Evolutionary conservation across 2,113 vertebrate species (phyloP).

Genomic region (Cheilinus undulatus): DNA sequence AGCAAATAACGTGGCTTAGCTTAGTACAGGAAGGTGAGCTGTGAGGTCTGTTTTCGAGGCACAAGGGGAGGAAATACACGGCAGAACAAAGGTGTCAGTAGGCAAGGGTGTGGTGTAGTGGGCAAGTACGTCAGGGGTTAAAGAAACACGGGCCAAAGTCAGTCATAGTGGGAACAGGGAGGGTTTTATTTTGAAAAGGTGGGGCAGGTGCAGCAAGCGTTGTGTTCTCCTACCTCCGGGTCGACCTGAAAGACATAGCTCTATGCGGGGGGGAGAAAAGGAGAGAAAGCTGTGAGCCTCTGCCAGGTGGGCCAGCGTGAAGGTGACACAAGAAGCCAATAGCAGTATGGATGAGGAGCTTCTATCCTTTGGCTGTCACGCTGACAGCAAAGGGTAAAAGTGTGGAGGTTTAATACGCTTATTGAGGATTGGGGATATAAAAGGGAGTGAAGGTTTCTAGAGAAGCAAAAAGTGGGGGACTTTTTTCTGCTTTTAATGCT

Average conservation of each 20-base stretch:
- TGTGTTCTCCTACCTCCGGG: slow-evolving; percentile 81
- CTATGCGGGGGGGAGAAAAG: slow-evolving; percentile 77
- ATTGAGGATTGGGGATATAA: background rate
- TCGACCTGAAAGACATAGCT: slow-evolving; percentile 84
- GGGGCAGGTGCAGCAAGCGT: slow-evolving; percentile 68
- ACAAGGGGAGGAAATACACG: slow-evolving; percentile 51
- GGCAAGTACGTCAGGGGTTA: slow-evolving; percentile 57
- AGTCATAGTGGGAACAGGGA: slow-evolving; percentile 45
- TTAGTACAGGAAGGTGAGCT: slow-evolving; percentile 51
- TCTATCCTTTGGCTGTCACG: slow-evolving; percentile 5
- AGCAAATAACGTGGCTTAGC: slow-evolving; percentile 54
- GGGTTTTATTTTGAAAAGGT: slow-evolving; percentile 13
- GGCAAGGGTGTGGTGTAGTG: slow-evolving; percentile 59
- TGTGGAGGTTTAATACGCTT: slow-evolving; percentile 1
- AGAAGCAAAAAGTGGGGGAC: background rate
- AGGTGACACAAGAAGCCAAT: slow-evolving; percentile 43
- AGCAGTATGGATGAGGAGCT: slow-evolving; percentile 30
- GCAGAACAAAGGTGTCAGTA: slow-evolving; percentile 72
- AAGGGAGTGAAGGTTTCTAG: background rate
- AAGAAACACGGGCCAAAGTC: slow-evolving; percentile 50
- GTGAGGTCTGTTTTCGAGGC: slow-evolving; percentile 47
- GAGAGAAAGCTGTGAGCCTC: slow-evolving; percentile 73
- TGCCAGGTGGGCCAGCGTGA: slow-evolving; percentile 38
- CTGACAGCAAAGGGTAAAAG: slow-evolving; percentile 19
- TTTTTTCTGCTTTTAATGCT: background rate